A percentile compares a stretch with the other conserved stretches of the same genome.
Conservation (phyloP, 2,113 vertebrate genomes). For the Pyxicephalus adspersus region DNA sequence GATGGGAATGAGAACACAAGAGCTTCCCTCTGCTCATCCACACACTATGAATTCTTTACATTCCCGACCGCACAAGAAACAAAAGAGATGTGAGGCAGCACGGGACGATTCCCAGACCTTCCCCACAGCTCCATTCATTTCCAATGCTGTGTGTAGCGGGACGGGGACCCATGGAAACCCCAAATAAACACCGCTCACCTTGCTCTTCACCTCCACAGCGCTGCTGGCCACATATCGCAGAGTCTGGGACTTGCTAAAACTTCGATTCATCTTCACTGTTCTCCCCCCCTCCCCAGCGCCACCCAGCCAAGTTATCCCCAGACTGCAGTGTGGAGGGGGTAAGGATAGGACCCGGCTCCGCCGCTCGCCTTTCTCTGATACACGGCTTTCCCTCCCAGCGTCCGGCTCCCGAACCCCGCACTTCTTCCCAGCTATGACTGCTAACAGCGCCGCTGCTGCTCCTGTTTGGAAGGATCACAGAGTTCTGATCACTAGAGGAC, state of each 20-base stretch:
- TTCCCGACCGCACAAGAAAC: constrained; percentile 42
- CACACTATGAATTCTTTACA: constrained; percentile 36
- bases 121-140: constrained; percentile 61
- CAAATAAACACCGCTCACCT: constrained; percentile 75
- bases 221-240: constrained; percentile 82
- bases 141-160: neutral
- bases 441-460: constrained; percentile 51
- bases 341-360: constrained; percentile 53
- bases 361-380: constrained; percentile 57
- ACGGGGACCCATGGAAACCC: neutral
- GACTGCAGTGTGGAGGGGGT: constrained; percentile 11
- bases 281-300: constrained; percentile 38
- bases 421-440: constrained; percentile 23
- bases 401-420: neutral
- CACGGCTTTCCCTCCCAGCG: neutral
- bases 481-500: neutral
- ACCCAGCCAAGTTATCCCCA: constrained; percentile 40
- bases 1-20: neutral
- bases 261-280: constrained; percentile 86
- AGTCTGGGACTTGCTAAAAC: constrained; percentile 88
- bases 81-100: constrained; percentile 28
- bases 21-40: neutral
- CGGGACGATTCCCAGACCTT: neutral
- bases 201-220: constrained; percentile 95
- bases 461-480: constrained; percentile 40